Conservation (phyloP, 1,140 invertebrate species). For the Saccostrea cuccullata region DNA sequence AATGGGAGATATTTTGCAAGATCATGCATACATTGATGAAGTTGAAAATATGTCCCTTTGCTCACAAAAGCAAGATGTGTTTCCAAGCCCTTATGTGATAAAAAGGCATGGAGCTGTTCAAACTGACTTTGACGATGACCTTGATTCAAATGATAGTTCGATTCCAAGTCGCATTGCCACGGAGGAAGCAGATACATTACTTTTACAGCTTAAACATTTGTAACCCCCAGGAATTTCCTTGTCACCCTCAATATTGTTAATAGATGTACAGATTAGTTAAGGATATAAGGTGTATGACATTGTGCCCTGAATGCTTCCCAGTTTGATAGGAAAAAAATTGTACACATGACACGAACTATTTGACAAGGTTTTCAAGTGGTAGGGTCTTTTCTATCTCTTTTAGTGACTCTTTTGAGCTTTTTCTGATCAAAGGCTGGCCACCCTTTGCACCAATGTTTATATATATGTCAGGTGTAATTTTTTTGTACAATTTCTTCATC, state of each 20-base stretch:
- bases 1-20: conserved; percentile 67
- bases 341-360: not conserved
- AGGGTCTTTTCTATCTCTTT: too few species aligned
- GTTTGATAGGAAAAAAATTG: not conserved
- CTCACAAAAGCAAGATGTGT: conserved; percentile 65
- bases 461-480: too few species aligned
- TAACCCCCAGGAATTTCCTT: conserved; percentile 36
- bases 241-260: not conserved
- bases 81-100: conserved; percentile 70
- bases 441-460: too few species aligned
- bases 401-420: too few species aligned
- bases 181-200: conserved; percentile 72
- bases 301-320: not conserved
- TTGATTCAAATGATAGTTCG: conserved; percentile 66
- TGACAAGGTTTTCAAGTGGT: not conserved
- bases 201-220: conserved; percentile 63
- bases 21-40: conserved; percentile 62
- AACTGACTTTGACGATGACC: conserved; percentile 71
- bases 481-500: too few species aligned
- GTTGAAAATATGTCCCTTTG: conserved; percentile 71
- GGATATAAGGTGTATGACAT: not conserved
- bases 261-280: not conserved
- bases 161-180: conserved; percentile 65
- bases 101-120: conserved; percentile 74
- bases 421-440: too few species aligned